Conservation (phyloP, 2,888 invertebrate species). For the Hemicrepidius hirtus region DNA sequence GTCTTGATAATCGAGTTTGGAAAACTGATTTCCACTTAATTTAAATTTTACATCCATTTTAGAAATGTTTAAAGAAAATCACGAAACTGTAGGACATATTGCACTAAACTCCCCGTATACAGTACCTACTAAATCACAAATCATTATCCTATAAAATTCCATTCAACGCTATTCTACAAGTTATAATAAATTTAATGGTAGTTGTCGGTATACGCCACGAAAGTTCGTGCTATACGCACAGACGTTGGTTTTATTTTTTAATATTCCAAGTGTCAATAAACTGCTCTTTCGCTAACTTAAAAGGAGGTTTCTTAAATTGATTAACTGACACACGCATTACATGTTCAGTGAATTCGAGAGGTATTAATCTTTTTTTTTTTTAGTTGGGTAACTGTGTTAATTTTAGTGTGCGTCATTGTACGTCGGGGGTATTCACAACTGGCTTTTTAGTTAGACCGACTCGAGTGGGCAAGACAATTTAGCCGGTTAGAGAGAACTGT, state of each 20-base stretch:
- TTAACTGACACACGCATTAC: neutral
- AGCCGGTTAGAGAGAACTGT: slow-evolving; percentile 47
- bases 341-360: neutral
- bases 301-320: neutral
- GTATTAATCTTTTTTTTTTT: slow-evolving; percentile 1
- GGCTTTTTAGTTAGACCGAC: slow-evolving; percentile 36
- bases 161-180: too few species aligned
- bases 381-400: slow-evolving; percentile 7
- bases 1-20: too few species aligned
- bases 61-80: too few species aligned
- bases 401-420: slow-evolving; percentile 15
- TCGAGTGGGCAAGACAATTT: slow-evolving; percentile 47
- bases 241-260: neutral
- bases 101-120: too few species aligned
- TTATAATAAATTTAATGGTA: neutral
- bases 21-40: too few species aligned
- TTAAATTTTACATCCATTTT: too few species aligned
- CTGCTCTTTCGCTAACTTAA: too few species aligned
- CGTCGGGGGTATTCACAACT: slow-evolving; percentile 14
- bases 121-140: too few species aligned
- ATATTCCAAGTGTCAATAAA: too few species aligned
- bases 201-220: neutral
- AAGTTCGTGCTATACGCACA: too few species aligned
- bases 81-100: too few species aligned
- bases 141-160: too few species aligned